Evolutionary conservation across 2,113 vertebrate genomes (phyloP), one percentile per base, ranked within the genome.

Genomic region (Oxyruncus cristatus): DNA sequence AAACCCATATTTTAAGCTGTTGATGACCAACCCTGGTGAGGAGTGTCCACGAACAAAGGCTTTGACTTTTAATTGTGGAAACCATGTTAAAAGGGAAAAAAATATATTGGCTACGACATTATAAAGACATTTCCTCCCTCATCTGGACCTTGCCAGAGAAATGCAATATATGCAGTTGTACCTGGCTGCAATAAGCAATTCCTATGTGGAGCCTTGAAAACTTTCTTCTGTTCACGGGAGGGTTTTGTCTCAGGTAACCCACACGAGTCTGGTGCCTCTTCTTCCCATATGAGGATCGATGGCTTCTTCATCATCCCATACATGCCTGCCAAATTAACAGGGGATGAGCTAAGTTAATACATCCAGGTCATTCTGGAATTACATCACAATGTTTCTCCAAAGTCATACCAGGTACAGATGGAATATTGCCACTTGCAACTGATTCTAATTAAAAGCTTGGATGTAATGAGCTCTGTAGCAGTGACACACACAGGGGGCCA

Each of bases 261-360:
- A 0, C 0, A 0, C 8, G 20, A n/a, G 30, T 94, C 62, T 75
- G 24, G 14, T 42, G 89, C 66, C 3, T 65, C 85, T 56, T 97
- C 91, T 67, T 95, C 96, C 96, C 94, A 94, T n/a, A 96, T 89
- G 50, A 89, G 75, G 52, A 95, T 58, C 2, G 94, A 96, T 0
- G 93, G 95, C 42, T 91, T 97, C 88, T 88, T 97, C 95, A 95
- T 96, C 75, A n/a, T n/a, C 24, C 94, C 79, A 2, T 80, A 92
- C n/a, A 39, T 67, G 24, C 93, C 97, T 97, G 94, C 49, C 87
- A 93, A 67, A 86, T 50, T 26, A 82, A 83, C 62, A 59, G 72
- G 11, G 42, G 24, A 6, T 27, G 11, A 85, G 39, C 70, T 28
- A 20, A 66, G 37, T 65, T 47, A 82, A 55, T 41, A 73, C 5